These are phyloP conservation scores for Aphaenogaster ashmeadi DNA, from an alignment of 1,140 invertebrate species.

Conservation along the genomic window DNA sequence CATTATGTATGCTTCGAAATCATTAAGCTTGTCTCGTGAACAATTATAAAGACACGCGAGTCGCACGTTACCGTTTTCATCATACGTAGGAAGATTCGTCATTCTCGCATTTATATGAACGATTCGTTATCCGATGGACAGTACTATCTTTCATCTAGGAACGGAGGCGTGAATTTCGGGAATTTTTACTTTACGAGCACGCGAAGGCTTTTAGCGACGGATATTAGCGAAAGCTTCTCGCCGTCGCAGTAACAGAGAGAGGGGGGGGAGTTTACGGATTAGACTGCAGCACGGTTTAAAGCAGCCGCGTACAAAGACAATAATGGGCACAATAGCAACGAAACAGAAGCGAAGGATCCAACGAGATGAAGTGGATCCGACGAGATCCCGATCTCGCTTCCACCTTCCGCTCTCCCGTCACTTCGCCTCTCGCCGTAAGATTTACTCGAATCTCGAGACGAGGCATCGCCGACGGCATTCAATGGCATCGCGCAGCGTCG, in stretches of 20 bases:
- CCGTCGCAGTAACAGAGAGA: background rate
- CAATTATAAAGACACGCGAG: conserved; percentile 7
- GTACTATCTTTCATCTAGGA: background rate
- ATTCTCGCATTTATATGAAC: background rate
- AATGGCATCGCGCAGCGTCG: conserved; percentile 3
- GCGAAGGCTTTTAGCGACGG: background rate
- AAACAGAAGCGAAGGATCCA: conserved; percentile 21
- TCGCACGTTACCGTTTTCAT: conserved; percentile 29
- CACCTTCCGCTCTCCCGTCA: conserved; percentile 2
- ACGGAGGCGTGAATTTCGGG: background rate
- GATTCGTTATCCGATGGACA: conserved; percentile 9
- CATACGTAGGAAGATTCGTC: background rate
- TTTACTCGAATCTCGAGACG: conserved; percentile 5
- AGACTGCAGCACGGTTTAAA: conserved; percentile 30
- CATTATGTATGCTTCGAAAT: background rate
- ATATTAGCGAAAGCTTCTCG: background rate
- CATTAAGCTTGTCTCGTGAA: background rate
- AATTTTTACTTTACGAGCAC: background rate
- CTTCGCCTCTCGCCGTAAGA: conserved; percentile 27
- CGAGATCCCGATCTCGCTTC: conserved; percentile 70
- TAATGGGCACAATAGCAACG: conserved; percentile 52
- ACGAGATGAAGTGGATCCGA: conserved; percentile 63
- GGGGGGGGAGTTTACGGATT: background rate
- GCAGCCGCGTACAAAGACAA: conserved; percentile 47
- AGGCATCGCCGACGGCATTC: conserved; percentile 11